phyloP scores from a whole-genome alignment of 2,113 vertebrate species.

The Vimba vimba region DNA sequence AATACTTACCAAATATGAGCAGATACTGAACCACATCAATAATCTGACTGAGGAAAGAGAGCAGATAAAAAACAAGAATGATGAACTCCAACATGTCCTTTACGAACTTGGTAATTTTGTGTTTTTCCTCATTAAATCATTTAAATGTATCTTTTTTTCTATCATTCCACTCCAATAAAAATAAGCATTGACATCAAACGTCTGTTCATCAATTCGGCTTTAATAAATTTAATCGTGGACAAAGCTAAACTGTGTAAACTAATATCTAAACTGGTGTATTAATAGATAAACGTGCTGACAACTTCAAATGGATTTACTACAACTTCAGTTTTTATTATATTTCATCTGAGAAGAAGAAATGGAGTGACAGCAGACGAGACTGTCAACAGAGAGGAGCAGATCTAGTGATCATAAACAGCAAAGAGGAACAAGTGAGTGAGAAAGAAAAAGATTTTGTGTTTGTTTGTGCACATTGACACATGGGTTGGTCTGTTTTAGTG shows the following conservation, averaged over 20 bases:
- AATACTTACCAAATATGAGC: neutral
- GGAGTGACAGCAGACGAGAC: neutral
- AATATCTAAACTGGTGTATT: neutral
- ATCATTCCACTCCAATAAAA: neutral
- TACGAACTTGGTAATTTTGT: neutral
- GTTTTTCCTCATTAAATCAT: neutral
- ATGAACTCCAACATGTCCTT: neutral
- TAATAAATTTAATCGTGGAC: no score
- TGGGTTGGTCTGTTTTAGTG: neutral
- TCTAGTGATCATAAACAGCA: constrained; percentile 9
- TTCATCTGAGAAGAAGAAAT: neutral
- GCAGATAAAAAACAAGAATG: neutral
- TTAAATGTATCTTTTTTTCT: neutral
- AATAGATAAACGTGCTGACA: neutral
- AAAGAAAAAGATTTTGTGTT: neutral
- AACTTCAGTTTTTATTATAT: constrained; percentile 24
- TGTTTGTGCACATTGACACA: neutral
- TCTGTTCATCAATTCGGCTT: no score
- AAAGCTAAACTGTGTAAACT: neutral
- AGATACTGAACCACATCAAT: neutral
- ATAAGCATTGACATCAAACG: neutral
- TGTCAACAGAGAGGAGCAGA: constrained; percentile 1
- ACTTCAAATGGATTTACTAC: constrained; percentile 15
- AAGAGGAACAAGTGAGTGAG: neutral
- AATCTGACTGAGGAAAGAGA: neutral